These are phyloP conservation scores for Sinocyclocheilus anshuiensis DNA, from an alignment of 2,113 vertebrate genomes.

Conservation along the genomic window DNA sequence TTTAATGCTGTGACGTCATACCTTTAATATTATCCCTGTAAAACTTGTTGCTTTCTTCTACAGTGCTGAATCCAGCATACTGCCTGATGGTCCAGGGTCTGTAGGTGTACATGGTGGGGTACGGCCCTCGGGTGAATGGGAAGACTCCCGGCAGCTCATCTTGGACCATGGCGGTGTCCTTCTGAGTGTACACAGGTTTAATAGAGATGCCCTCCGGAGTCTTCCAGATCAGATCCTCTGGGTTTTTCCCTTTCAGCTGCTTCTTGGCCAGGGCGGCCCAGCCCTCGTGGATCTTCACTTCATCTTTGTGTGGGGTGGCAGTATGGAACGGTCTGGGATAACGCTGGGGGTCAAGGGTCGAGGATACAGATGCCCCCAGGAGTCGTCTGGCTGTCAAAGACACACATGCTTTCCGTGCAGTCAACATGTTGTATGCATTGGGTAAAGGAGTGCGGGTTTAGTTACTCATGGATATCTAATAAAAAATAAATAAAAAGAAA, in stretches of 20 bases:
- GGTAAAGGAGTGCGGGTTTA: constrained; percentile 37
- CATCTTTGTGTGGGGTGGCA: constrained; percentile 61
- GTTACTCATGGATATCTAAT: constrained; percentile 64
- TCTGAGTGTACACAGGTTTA: constrained; percentile 89
- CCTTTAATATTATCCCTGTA: constrained; percentile 98
- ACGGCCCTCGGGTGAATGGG: constrained; percentile 93
- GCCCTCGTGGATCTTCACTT: constrained; percentile 76
- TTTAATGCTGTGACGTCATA: constrained; percentile 54
- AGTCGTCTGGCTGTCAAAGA: constrained; percentile 64
- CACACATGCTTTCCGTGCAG: constrained; percentile 67
- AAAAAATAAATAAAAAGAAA: background rate
- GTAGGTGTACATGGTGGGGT: constrained; percentile 97
- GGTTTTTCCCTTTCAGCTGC: constrained; percentile 95
- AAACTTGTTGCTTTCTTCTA: constrained; percentile 98
- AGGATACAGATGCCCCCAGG: constrained; percentile 48
- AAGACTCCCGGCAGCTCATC: constrained; percentile 92
- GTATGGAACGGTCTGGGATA: constrained; percentile 55
- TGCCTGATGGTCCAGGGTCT: constrained; percentile 98
- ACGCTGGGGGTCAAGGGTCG: constrained; percentile 1
- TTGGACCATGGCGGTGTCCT: constrained; percentile 75
- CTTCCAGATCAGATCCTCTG: constrained; percentile 90
- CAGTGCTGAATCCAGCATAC: constrained; percentile 97
- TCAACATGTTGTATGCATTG: constrained; percentile 70
- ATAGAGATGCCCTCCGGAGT: constrained; percentile 92
- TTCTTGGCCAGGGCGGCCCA: constrained; percentile 89